A percentile compares a stretch with the other conserved stretches of the same genome.
Evolutionary conservation across 2,113 vertebrate genomes (phyloP).

Genomic region (Theristicus caerulescens): DNA sequence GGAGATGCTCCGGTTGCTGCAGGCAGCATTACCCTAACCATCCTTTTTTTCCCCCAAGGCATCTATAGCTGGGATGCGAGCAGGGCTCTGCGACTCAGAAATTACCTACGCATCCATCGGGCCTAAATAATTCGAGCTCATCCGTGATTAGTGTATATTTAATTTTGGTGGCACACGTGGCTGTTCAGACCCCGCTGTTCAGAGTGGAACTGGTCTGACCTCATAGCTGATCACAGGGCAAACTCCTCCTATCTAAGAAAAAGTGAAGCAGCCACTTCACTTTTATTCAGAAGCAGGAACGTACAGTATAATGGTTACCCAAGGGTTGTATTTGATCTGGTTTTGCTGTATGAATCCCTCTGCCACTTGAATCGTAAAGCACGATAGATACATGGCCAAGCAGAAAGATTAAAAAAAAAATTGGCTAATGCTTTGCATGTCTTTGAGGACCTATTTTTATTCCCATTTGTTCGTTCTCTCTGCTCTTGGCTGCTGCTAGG

Average conservation of each 20-base stretch:
- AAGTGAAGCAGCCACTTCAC: background rate
- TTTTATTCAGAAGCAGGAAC: background rate
- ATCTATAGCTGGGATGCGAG: background rate
- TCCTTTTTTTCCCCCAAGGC: background rate
- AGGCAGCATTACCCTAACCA: background rate
- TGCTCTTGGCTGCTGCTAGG: background rate
- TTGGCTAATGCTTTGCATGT: background rate
- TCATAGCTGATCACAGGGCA: background rate
- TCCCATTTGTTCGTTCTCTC: constrained; percentile 9
- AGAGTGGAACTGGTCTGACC: background rate
- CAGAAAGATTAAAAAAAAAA: background rate
- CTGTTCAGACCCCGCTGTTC: background rate
- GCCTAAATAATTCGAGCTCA: background rate
- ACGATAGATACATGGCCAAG: background rate
- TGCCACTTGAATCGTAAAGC: background rate
- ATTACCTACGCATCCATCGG: fast-evolving
- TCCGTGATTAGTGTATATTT: background rate
- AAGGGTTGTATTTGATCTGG: background rate
- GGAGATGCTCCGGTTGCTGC: background rate
- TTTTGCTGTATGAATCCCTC: background rate
- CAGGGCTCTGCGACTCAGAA: background rate
- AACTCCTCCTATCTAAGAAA: background rate
- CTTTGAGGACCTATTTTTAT: constrained; percentile 40
- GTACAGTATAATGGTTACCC: background rate
- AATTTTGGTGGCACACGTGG: background rate